Evolutionary conservation across 1,140 invertebrate species (phyloP).

Genomic region (Tetramorium parvispinum): DNA sequence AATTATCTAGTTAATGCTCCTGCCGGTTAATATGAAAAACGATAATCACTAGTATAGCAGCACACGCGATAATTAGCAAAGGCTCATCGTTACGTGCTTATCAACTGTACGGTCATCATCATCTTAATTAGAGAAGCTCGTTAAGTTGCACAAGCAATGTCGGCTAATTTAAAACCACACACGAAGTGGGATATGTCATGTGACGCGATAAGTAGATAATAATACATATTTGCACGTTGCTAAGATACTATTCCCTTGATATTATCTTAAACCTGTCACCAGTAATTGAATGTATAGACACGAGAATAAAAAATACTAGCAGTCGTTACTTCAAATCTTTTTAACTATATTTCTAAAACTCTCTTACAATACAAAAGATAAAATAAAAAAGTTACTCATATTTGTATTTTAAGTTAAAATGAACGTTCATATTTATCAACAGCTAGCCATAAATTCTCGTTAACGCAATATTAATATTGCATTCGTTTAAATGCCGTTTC

Average conservation of each 20-base stretch:
- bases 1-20: slow-evolving; percentile 8
- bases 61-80: slow-evolving; percentile 51
- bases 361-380: neutral
- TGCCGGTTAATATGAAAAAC: slow-evolving; percentile 3
- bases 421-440: neutral
- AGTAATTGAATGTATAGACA: neutral
- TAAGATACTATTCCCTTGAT: neutral
- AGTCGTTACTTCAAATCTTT: neutral
- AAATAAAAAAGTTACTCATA: neutral
- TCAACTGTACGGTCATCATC: slow-evolving; percentile 40
- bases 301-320: neutral
- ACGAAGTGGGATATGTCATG: neutral
- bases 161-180: slow-evolving; percentile 34
- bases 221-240: neutral
- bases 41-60: slow-evolving; percentile 37
- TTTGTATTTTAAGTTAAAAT: neutral
- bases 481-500: neutral
- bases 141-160: slow-evolving; percentile 10
- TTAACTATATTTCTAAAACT: neutral
- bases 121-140: slow-evolving; percentile 47
- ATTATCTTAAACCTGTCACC: neutral
- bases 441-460: neutral
- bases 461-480: slow-evolving; percentile 4
- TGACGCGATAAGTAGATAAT: slow-evolving; percentile 28
- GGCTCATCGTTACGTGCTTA: slow-evolving; percentile 46